Base-by-base conservation (phyloP, 2,888 invertebrate species). In the Ectemnius continuus region DNA sequence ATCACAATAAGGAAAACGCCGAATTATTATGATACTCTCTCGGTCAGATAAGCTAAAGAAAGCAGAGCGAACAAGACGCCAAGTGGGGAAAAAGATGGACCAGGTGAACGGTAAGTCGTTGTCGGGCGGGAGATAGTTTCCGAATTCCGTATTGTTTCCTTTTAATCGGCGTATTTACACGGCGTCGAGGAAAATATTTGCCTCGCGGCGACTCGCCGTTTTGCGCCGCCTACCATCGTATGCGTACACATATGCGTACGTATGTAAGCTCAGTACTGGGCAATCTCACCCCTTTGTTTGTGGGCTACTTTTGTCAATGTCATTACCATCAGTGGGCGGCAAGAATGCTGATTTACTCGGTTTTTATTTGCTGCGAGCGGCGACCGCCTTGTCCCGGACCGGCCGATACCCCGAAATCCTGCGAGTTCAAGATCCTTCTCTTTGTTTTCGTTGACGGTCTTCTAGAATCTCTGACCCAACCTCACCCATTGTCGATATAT, bases 181-280 rank as follows among this genome's bases (percentile, higher is more conserved):
- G 13, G 45, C 66, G 62, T 28, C 61, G 46, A 61, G 28, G 46
- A 67, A 76, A 70, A 72, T 76, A 72, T 77, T 75, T 70, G 52
- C 56, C 56, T 58, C 60, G 36, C 11, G 65, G 11, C 64, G 26
- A 61, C 47, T 60, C 14, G 61, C 56, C 20, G 47, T 61, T 59
- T 52, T 14, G 45, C 63, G 67, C 64, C 70, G 68, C 67, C 73
- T 66, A 46, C 65, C 47, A 11, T 36, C 28, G 45, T 8, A 36
- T 36, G 11, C 11, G 36, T 23, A 23, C 8, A 36, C 36, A 36
- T 36, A 36, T 11, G 5, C 36, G 0, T 36, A 0, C 36, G 36
- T 36, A 36, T 36, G 36, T 36, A 36, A 6, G 36, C 36, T 36
- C 6, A 36, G 6, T 11, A 36, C 36, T 36, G 36, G 36, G 8